Base-by-base conservation (phyloP, 1,140 invertebrate species). In the Copidosoma floridanum region DNA sequence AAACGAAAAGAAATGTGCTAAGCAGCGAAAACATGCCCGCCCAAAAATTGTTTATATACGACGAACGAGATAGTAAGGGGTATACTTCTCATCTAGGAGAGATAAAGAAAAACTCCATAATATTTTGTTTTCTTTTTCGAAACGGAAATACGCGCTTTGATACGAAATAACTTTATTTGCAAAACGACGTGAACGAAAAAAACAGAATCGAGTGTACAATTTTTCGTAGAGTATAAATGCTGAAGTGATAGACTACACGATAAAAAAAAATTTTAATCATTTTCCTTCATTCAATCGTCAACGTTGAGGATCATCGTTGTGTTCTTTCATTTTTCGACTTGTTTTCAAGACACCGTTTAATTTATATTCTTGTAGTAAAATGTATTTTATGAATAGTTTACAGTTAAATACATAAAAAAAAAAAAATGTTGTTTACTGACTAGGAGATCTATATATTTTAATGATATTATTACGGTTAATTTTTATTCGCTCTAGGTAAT, bases 381-480 rank as follows among this genome's bases (percentile, higher is more conserved):
- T 61, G 59, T 64, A 61, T 71, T 69, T 66, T 68, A 64, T 67
- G 68, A 64, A 67, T 65, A 63, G 51, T 44, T 43, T n/a, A n/a
- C n/a, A n/a, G n/a, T n/a, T n/a, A n/a, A n/a, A n/a, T n/a, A n/a
- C n/a, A n/a, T n/a, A n/a, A n/a, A n/a, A n/a, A n/a, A n/a, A n/a
- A n/a, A n/a, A 18, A 61, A 61, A 56, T 32, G 37, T 58, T 51
- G 53, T 53, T 63, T 68, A 54, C 54, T 64, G n/a, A 57, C 54
- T 56, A 40, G 29, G 27, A 35, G 21, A 27, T 29, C 56, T 50
- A n/a, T n/a, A n/a, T 67, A 67, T 62, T 65, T 66, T 69, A 63
- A 65, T 66, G 40, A 44, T 62, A 64, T 67, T 66, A 65, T 53
- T 58, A 52, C 5, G 35, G 20, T 64, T 66, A 63, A n/a, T 65